These are phyloP conservation scores for Eufriesea mexicana DNA, from an alignment of 1,140 invertebrate species.

Conservation along the genomic window DNA sequence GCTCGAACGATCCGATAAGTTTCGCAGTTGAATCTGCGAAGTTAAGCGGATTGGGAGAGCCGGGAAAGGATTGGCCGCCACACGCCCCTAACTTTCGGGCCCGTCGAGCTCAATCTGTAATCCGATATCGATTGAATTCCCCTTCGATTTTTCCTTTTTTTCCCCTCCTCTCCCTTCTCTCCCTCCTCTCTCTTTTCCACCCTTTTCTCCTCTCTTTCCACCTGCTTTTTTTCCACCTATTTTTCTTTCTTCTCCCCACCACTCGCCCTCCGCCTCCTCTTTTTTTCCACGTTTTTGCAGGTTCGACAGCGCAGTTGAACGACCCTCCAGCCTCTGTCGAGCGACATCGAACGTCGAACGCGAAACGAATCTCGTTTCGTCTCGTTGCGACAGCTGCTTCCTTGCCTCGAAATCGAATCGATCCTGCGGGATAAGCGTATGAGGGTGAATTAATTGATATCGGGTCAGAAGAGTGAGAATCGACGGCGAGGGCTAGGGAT, in stretches of 20 bases:
- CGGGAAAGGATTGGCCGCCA: conserved; percentile 65
- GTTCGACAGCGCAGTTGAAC: conserved; percentile 31
- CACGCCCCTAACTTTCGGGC: conserved; percentile 54
- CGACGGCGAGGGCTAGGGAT: not conserved
- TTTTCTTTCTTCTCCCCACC: not conserved
- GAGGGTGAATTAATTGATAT: conserved; percentile 17
- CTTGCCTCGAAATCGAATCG: conserved; percentile 2
- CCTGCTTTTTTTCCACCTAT: not conserved
- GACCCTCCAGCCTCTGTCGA: conserved; percentile 11
- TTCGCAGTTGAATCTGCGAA: conserved; percentile 65
- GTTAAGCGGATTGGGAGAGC: conserved; percentile 72
- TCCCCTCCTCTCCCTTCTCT: not conserved
- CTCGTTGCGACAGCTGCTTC: conserved; percentile 27
- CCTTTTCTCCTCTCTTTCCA: not conserved
- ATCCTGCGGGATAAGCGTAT: not conserved
- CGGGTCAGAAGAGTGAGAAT: conserved; percentile 9
- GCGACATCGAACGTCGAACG: conserved; percentile 2
- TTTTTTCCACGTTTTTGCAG: not conserved
- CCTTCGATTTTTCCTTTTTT: conserved; percentile 27
- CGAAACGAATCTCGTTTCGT: conserved; percentile 18
- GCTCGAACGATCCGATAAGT: conserved; percentile 58
- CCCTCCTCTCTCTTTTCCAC: not conserved
- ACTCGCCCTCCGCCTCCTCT: too few species aligned
- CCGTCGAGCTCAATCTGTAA: conserved; percentile 52
- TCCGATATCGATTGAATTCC: conserved; percentile 50